Conservation (phyloP, 1,140 invertebrate species). For the Caenorhabditis tropicalis region DNA sequence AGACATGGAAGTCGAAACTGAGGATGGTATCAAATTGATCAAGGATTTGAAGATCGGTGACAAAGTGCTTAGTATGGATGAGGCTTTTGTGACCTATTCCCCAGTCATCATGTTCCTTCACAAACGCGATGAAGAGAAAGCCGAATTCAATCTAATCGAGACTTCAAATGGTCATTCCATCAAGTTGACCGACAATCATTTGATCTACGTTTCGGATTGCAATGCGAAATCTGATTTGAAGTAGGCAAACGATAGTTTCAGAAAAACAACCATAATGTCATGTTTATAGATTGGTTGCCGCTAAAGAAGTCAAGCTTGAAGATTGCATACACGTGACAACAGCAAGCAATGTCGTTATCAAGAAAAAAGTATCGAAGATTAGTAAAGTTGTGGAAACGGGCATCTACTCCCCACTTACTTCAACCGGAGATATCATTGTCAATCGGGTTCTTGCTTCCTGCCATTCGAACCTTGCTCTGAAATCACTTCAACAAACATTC, state of each 20-base stretch:
- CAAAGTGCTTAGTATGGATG: conserved; percentile 54
- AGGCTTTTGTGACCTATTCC: conserved; percentile 48
- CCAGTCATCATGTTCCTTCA: conserved; percentile 58
- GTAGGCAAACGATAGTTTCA: background rate
- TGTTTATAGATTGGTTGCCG: conserved; percentile 12
- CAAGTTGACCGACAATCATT: conserved; percentile 56
- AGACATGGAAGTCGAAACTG: conserved; percentile 51
- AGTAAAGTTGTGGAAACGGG: conserved; percentile 43
- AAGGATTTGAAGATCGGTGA: conserved; percentile 57
- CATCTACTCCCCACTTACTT: conserved; percentile 56
- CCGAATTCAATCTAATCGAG: conserved; percentile 45
- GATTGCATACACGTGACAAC: conserved; percentile 46
- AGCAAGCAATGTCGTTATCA: background rate
- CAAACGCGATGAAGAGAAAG: conserved; percentile 51
- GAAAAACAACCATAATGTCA: background rate
- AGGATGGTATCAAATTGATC: conserved; percentile 49
- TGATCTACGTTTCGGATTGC: conserved; percentile 57
- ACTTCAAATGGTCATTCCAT: conserved; percentile 39
- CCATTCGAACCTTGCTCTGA: conserved; percentile 55
- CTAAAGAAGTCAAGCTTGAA: conserved; percentile 29
- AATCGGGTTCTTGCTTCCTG: conserved; percentile 56
- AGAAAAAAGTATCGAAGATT: conserved; percentile 37
- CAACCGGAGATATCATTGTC: conserved; percentile 58
- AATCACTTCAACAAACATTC: conserved; percentile 55
- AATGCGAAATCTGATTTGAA: conserved; percentile 13